Evolutionary conservation across 2,797 vertebrate species (phyloP).

Genomic region (Ispidina picta): DNA sequence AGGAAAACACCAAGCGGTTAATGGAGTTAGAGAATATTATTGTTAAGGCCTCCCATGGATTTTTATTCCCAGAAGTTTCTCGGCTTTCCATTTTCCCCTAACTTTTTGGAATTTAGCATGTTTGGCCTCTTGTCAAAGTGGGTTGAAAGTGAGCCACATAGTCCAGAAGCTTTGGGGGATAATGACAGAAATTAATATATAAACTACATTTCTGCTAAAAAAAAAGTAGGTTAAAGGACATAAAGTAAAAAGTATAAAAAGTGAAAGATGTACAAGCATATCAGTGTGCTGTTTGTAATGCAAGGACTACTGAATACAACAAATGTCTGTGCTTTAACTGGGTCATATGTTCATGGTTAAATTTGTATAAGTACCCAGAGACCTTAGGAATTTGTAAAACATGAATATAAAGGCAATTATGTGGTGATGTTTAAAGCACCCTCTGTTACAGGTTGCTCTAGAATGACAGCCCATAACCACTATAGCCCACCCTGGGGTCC

Average conservation of each 20-base stretch:
- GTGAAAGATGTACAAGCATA: not conserved
- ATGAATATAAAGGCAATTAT: not conserved
- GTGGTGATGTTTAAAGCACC: not conserved
- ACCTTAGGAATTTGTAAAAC: not conserved
- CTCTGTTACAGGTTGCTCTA: not conserved
- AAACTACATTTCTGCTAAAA: slow-evolving; percentile 10
- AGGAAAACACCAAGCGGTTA: not conserved
- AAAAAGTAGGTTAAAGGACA: slow-evolving; percentile 10
- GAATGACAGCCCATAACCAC: not conserved
- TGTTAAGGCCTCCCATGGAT: not conserved
- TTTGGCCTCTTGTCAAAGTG: slow-evolving; percentile 46
- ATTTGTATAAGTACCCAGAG: not conserved
- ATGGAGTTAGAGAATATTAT: not conserved
- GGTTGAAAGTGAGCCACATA: slow-evolving; percentile 26
- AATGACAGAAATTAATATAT: slow-evolving; percentile 20
- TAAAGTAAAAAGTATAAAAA: not conserved
- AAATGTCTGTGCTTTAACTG: not conserved
- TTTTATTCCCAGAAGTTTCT: slow-evolving; percentile 46
- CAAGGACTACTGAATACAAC: not conserved
- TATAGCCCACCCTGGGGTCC: fast-evolving
- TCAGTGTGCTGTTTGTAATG: not conserved
- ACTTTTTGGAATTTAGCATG: slow-evolving; percentile 39
- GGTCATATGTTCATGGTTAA: not conserved
- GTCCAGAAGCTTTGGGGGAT: slow-evolving; percentile 22
- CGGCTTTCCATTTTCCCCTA: slow-evolving; percentile 30